phyloP scores from a whole-genome alignment of 2,888 invertebrate genomes.

The Alcis repandata region DNA sequence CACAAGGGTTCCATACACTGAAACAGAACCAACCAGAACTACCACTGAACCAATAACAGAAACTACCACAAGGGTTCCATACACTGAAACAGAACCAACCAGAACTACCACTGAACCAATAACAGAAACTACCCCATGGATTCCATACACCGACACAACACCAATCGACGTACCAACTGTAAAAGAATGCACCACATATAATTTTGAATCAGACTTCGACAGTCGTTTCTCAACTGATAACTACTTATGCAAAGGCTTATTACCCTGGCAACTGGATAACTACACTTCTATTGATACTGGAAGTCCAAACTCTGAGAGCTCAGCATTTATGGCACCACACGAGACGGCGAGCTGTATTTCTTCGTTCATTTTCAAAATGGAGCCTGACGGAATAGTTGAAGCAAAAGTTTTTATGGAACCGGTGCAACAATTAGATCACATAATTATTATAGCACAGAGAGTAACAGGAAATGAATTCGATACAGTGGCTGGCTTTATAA shows the following conservation, averaged over 20 bases:
- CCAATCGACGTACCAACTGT: neutral
- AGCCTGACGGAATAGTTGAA: conserved; percentile 56
- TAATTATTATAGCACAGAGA: conserved; percentile 57
- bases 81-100: neutral
- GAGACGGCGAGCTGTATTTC: conserved; percentile 57
- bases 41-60: neutral
- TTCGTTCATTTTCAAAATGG: conserved; percentile 58
- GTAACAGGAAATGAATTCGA: conserved; percentile 46
- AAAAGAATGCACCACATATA: conserved; percentile 7
- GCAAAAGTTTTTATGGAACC: conserved; percentile 57
- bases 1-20: too few species aligned
- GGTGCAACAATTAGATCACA: conserved; percentile 49
- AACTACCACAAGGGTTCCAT: neutral
- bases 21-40: too few species aligned
- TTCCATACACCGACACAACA: neutral
- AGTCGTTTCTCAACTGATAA: conserved; percentile 29
- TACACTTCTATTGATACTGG: conserved; percentile 53
- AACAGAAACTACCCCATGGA: conserved; percentile 17
- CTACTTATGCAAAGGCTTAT: conserved; percentile 30
- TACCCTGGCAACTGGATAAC: conserved; percentile 56
- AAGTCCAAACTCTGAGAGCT: conserved; percentile 51
- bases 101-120: neutral
- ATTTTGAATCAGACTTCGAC: conserved; percentile 9
- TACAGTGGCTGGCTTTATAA: conserved; percentile 53
- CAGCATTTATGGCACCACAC: conserved; percentile 56